Percentiles rank a stretch among this genome's conserved stretches.
phyloP scores from a whole-genome alignment of 2,888 invertebrate species.

The Congeria kusceri region DNA sequence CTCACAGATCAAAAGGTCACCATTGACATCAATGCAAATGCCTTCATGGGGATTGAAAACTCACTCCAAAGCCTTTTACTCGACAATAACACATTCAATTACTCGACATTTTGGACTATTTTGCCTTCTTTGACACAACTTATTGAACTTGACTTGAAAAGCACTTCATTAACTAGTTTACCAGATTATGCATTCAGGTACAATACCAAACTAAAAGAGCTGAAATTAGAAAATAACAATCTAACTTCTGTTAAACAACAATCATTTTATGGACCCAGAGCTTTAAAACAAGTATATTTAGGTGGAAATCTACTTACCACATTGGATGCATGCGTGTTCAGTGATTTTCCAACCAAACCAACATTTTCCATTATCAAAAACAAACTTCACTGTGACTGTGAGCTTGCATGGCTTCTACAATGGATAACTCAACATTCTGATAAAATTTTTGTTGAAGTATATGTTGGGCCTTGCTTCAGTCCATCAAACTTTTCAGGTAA shows the following conservation, averaged over 20 bases:
- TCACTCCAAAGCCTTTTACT: constrained; percentile 84
- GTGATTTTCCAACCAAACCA: constrained; percentile 60
- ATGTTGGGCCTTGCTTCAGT: constrained; percentile 46
- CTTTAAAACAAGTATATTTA: constrained; percentile 65
- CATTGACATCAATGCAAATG: constrained; percentile 29
- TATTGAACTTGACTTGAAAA: constrained; percentile 49
- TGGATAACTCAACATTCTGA: constrained; percentile 48
- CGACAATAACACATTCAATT: constrained; percentile 62
- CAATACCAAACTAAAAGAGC: constrained; percentile 60
- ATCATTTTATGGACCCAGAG: constrained; percentile 72
- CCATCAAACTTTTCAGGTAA: constrained; percentile 38
- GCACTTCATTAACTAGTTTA: constrained; percentile 62
- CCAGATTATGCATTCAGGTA: constrained; percentile 72
- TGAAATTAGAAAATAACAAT: constrained; percentile 70
- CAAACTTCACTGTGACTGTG: constrained; percentile 93
- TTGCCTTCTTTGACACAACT: constrained; percentile 54
- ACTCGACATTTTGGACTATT: constrained; percentile 49
- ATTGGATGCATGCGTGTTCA: constrained; percentile 73
- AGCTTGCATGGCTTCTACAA: constrained; percentile 91
- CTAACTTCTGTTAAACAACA: constrained; percentile 68
- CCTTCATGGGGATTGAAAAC: constrained; percentile 78
- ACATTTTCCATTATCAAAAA: constrained; percentile 89
- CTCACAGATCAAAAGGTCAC: constrained; percentile 48
- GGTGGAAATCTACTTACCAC: constrained; percentile 66
- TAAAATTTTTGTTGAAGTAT: neutral